Base-by-base conservation (phyloP, 2,888 invertebrate genomes). In the Eustalomyia histrio region DNA sequence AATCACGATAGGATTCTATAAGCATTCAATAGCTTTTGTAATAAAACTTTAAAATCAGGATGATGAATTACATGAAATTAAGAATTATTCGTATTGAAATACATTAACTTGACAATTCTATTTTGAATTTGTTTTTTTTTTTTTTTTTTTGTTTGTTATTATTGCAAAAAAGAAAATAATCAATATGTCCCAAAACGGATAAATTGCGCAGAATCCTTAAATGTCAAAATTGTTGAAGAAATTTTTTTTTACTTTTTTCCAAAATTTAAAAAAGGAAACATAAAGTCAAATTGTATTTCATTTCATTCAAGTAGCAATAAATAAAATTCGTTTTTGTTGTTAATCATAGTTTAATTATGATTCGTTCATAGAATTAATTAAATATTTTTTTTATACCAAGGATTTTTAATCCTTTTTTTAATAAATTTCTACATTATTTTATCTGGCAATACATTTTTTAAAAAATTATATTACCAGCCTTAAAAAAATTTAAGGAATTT, bases 1-100 rank as follows among this genome's bases (percentile, higher is more conserved):
- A 85, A 79, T 88, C 85, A 17, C 84, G 80, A 75, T 83, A 84
- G 83, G 84, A 85, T 84, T 88, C 87, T 84, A 86, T 86, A 85
- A 86, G 85, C 86, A 87, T 87, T 82, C 84, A 83, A 80, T 58
- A 29, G 82, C 80, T 76, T 81, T 61, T 79, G 29, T 61, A 65
- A 69, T 16, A 33, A 57, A 29, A 67, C 57, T 24, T 33, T 63
- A 39, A 52, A 75, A 65, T 43, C 52, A 47, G 6, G 67, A 68
- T 69, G 8, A 9, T 47, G 43, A 33, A 43, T 39, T 64, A 43
- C 68, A 79, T 79, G 52, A 52, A 78, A 65, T 50, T 17, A 10
- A 61, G 67, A 67, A 12, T 5, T 16, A 29, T 33, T 43, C 9
- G 14, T 17, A 16, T 33, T 58, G 24, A 76, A 67, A 58, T 72